Evolutionary conservation across 1,140 invertebrate genomes (phyloP).

Genomic region (Pollicipes pollicipes): DNA sequence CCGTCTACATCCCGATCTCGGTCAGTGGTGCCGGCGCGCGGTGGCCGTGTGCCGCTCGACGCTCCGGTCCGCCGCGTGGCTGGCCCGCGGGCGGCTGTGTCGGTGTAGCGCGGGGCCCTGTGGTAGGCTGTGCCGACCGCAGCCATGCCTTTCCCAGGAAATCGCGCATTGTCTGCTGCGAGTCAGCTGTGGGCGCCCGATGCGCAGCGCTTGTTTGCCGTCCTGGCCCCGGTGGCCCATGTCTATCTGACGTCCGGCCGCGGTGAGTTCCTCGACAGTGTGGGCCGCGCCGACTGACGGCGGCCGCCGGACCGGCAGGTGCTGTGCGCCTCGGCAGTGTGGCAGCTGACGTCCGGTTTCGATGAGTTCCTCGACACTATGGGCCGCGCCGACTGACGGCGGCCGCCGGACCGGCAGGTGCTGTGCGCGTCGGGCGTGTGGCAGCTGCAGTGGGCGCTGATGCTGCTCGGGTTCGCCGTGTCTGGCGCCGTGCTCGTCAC

Average conservation of each 20-base stretch:
- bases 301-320: not conserved
- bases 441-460: conserved; percentile 72
- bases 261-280: no score
- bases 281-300: no score
- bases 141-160: no score
- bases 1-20: conserved; percentile 85
- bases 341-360: not conserved
- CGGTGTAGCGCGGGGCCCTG: not conserved
- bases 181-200: no score
- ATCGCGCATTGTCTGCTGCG: not conserved
- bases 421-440: conserved; percentile 68
- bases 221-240: no score
- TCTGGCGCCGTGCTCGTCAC: conserved; percentile 70
- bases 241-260: no score
- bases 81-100: not conserved
- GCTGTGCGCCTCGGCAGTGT: not conserved
- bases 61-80: not conserved
- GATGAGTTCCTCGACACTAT: not conserved
- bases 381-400: not conserved
- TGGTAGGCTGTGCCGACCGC: no score
- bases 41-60: not conserved
- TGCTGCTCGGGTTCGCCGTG: conserved; percentile 53
- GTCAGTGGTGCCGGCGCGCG: conserved; percentile 23
- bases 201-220: not conserved
- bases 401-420: conserved; percentile 30